Percentiles rank a stretch among this genome's conserved stretches.
phyloP scores from a whole-genome alignment of 2,888 invertebrate species.

The Volucella inanis region DNA sequence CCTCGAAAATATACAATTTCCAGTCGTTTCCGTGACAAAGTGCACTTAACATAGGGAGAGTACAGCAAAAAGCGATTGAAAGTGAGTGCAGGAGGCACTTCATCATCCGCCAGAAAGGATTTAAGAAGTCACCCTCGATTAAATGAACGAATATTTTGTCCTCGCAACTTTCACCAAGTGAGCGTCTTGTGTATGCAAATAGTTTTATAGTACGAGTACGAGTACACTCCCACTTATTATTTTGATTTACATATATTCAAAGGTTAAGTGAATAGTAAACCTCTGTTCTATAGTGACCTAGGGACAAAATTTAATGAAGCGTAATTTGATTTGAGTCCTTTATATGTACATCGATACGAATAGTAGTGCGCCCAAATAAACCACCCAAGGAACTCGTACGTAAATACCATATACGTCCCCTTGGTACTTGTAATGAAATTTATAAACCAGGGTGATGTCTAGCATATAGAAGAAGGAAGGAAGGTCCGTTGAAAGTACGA shows the following conservation, averaged over 20 bases:
- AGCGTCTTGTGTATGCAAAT: constrained; percentile 21
- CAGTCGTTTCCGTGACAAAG: constrained; percentile 52
- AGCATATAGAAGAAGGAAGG: constrained; percentile 16
- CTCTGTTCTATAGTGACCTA: constrained; percentile 39
- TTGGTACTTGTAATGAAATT: constrained; percentile 5
- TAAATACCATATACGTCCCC: background rate
- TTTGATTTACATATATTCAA: constrained; percentile 54
- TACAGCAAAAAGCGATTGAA: constrained; percentile 29
- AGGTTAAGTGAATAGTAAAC: background rate
- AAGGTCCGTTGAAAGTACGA: constrained; percentile 49
- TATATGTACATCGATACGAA: background rate
- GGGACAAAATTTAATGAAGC: constrained; percentile 56
- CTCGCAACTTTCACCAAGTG: background rate
- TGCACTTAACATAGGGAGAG: constrained; percentile 30
- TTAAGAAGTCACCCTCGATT: constrained; percentile 59
- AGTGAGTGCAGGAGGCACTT: constrained; percentile 21
- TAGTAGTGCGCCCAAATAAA: no score
- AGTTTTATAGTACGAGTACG: background rate
- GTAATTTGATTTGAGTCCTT: constrained; percentile 44
- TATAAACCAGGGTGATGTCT: constrained; percentile 25
- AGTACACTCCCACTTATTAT: constrained; percentile 19
- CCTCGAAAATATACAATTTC: constrained; percentile 35
- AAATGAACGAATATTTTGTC: constrained; percentile 2
- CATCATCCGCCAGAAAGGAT: constrained; percentile 17
- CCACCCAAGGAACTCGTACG: no score